Percentiles rank a stretch among this genome's conserved stretches.
These are phyloP conservation scores for Prochilodus magdalenae DNA, from an alignment of 2,113 vertebrate genomes.

Conservation along the genomic window DNA sequence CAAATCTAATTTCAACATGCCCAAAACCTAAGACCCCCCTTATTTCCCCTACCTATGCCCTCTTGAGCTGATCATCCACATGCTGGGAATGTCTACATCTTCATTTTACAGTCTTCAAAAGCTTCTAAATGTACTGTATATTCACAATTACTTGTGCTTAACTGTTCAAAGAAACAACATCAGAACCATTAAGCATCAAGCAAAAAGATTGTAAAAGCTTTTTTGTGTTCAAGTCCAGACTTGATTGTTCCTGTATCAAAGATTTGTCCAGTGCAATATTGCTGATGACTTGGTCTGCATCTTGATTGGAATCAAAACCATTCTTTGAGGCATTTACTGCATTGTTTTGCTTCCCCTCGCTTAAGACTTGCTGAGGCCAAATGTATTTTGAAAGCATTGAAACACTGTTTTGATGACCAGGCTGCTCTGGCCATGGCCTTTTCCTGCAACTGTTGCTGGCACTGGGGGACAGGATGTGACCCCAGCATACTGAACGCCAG, in stretches of 20 bases:
- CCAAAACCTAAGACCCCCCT: neutral
- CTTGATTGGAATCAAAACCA: neutral
- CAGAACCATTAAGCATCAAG: neutral
- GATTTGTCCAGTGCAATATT: neutral
- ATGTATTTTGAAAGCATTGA: constrained; percentile 13
- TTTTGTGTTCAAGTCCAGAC: too few species aligned
- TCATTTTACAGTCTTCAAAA: neutral
- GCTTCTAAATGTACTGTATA: too few species aligned
- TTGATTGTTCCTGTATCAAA: neutral
- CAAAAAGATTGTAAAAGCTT: neutral
- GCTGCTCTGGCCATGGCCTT: constrained; percentile 15
- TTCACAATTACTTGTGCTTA: neutral
- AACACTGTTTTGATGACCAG: constrained; percentile 32
- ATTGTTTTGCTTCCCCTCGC: neutral
- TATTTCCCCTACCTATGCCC: neutral
- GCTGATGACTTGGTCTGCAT: neutral
- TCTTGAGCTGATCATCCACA: neutral
- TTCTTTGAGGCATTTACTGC: neutral
- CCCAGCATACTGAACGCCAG: neutral
- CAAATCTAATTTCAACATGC: neutral
- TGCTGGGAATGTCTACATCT: neutral
- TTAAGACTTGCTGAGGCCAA: neutral
- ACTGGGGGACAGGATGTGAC: neutral
- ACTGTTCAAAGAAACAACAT: neutral
- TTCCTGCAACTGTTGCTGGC: constrained; percentile 27